Percentiles rank a stretch among this genome's conserved stretches.
Conservation (phyloP, 35 echinoderm and acorn worm species). For the Strongylocentrotus purpuratus region DNA sequence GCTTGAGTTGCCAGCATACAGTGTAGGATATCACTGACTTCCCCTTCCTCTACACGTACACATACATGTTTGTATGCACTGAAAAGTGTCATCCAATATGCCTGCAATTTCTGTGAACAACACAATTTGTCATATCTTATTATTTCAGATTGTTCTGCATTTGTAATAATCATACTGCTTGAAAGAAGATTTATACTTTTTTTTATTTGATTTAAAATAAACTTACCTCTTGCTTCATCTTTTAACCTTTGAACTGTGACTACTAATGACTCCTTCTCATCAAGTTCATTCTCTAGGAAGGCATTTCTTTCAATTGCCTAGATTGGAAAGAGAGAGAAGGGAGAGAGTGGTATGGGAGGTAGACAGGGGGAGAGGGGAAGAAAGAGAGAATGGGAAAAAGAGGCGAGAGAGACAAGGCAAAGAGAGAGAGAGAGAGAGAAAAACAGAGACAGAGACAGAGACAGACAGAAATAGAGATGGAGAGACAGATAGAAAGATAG, state of each 20-base stretch:
- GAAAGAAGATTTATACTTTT: background rate
- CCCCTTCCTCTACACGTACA: background rate
- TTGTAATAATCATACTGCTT: background rate
- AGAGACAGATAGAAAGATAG: background rate
- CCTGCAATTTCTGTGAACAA: background rate
- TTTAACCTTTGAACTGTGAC: constrained; percentile 98
- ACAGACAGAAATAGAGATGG: background rate
- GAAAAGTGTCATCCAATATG: background rate
- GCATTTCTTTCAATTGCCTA: constrained; percentile 99
- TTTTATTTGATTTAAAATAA: background rate
- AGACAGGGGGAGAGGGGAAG: background rate
- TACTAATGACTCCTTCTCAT: constrained; percentile 90
- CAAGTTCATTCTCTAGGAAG: constrained; percentile 98
- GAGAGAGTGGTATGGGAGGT: background rate
- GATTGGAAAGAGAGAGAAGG: background rate
- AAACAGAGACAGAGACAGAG: background rate
- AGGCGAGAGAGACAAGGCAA: background rate
- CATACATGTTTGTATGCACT: background rate
- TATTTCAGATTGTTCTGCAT: background rate
- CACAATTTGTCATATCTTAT: background rate
- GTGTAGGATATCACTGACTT: constrained; percentile 3
- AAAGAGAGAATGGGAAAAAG: background rate
- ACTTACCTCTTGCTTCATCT: constrained; percentile 96
- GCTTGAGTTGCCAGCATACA: background rate
- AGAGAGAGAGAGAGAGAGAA: background rate